Percentiles rank a stretch among this genome's conserved stretches.
Conservation (phyloP, 2,888 invertebrate genomes). For the Boloria euphrosyne region DNA sequence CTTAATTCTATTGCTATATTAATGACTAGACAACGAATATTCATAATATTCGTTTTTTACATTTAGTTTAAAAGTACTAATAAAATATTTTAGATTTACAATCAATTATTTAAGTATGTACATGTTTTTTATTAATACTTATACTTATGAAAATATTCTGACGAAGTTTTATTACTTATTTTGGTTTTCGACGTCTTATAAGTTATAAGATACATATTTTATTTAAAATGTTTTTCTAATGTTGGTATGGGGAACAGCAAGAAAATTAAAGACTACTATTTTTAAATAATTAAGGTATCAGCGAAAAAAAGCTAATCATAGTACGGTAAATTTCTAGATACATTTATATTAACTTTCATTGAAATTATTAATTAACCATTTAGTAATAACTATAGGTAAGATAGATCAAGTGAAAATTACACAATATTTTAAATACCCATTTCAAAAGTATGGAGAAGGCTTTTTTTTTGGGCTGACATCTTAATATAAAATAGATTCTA, state of each 20-base stretch:
- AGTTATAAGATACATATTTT: no score
- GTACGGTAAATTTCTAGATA: no score
- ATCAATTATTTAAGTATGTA: constrained; percentile 3
- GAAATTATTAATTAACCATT: no score
- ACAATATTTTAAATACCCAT: no score
- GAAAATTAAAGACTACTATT: not conserved
- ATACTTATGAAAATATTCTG: no score
- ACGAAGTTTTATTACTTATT: no score
- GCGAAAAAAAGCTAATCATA: no score
- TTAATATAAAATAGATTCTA: not conserved
- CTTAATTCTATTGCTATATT: constrained; percentile 27
- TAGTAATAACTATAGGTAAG: no score
- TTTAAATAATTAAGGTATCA: not conserved
- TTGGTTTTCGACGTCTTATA: no score
- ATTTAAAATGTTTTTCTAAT: no score
- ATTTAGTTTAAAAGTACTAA: constrained; percentile 6
- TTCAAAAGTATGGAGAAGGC: not conserved
- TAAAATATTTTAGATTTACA: constrained; percentile 1
- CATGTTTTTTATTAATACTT: not conserved
- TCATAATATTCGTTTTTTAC: not conserved
- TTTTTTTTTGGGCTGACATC: not conserved
- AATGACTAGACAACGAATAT: constrained; percentile 34
- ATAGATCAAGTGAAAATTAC: no score
- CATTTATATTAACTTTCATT: no score
- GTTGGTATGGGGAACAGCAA: not conserved